phyloP scores from a whole-genome alignment of 2,797 vertebrate genomes.

The Anas bahamensis region DNA sequence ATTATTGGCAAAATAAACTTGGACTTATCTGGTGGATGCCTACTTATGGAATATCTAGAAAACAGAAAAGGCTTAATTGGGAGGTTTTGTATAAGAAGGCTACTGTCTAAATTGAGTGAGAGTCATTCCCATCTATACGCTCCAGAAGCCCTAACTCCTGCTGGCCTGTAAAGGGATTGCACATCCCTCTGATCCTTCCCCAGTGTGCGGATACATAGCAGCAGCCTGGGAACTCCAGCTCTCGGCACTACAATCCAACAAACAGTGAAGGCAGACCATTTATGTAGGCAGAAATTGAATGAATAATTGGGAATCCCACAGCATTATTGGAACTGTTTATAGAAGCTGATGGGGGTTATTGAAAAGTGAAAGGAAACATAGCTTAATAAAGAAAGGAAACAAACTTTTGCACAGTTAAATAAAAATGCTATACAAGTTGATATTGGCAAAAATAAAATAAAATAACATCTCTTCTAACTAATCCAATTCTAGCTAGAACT shows the following conservation, averaged over 20 bases:
- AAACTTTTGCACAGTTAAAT: not conserved
- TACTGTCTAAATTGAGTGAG: not conserved
- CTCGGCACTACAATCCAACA: not conserved
- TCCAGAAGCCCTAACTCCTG: not conserved
- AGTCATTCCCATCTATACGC: accelerated
- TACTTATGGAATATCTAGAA: not conserved
- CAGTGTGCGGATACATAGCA: not conserved
- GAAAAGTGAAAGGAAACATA: not conserved
- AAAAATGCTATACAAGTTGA: not conserved
- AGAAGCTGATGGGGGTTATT: not conserved
- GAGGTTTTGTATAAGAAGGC: not conserved
- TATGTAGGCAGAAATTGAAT: not conserved
- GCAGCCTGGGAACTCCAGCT: not conserved
- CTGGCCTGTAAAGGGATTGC: not conserved
- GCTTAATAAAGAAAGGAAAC: not conserved
- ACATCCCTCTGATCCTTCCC: not conserved
- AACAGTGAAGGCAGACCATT: not conserved
- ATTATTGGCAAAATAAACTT: not conserved
- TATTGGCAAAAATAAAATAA: not conserved
- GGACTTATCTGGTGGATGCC: not conserved
- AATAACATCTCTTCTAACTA: not conserved
- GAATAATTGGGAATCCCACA: not conserved
- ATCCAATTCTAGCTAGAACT: not conserved
- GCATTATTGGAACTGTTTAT: not conserved
- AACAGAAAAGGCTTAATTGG: not conserved